A percentile compares a stretch with the other conserved stretches of the same genome.
phyloP scores from a whole-genome alignment of 92 coral and sea anemone genomes.

The Parazoanthus atlanticus region DNA sequence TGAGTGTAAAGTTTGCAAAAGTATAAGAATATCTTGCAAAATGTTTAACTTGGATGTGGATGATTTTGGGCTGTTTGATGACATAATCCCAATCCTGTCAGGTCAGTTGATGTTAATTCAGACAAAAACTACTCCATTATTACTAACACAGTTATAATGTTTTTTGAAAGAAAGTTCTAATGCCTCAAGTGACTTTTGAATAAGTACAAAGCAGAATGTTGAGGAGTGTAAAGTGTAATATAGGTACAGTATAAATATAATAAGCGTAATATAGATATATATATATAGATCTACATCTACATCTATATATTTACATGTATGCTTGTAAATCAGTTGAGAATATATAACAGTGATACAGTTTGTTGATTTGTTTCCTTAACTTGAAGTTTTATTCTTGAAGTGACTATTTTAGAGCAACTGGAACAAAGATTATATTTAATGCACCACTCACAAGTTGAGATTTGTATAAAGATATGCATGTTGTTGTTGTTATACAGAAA shows the following conservation, averaged over 20 bases:
- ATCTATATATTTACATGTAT: too few relatives aligned
- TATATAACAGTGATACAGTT: background rate
- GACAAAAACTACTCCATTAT: background rate
- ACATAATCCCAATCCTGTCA: constrained; percentile 46
- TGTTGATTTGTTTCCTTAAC: background rate
- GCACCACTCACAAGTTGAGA: background rate
- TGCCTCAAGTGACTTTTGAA: background rate
- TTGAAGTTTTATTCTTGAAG: background rate
- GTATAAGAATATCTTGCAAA: background rate
- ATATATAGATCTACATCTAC: too few relatives aligned
- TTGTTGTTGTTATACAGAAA: background rate
- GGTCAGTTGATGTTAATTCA: constrained; percentile 22
- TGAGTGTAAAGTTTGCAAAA: constrained; percentile 5
- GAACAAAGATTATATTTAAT: background rate
- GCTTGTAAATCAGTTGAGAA: background rate
- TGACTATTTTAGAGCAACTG: background rate
- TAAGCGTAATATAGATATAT: too few relatives aligned
- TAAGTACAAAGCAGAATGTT: too few relatives aligned
- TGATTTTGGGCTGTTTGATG: constrained; percentile 45
- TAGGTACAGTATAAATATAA: too few relatives aligned
- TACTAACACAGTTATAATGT: background rate
- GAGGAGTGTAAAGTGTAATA: too few relatives aligned
- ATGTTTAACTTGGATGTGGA: constrained; percentile 42
- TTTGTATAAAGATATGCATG: background rate
- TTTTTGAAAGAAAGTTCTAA: background rate